Evolutionary conservation across 2,888 invertebrate species (phyloP), one percentile per base, ranked within the genome.

Genomic region (Cosmia pyralina): DNA sequence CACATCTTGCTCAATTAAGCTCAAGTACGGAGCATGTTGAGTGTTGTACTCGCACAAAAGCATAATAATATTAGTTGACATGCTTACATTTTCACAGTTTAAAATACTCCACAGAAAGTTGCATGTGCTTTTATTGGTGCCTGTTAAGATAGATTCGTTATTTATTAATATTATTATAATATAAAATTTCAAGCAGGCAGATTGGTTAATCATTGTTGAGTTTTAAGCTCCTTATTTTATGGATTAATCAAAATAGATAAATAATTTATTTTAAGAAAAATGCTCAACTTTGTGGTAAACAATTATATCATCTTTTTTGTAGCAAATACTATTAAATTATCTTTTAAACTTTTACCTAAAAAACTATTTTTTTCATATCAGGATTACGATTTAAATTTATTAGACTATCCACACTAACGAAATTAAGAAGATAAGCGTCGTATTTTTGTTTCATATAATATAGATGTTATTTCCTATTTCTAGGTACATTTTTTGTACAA

Each of bases 1-100:
- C 84, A 82, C 84, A 87, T 82, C 88, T 93, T 95, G 96, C 96
- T 96, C 96, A 96, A 95, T 89, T 86, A 86, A 90, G 94, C 94
- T 95, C 93, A 94, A 94, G 85, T 87, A 85, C 79, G 83, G 90
- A 87, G 88, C 88, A 84, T 87, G 85, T 88, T 90, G 89, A 86
- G 88, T 89, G 86, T 90, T 84, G 87, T 84, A 89, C 90, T 93
- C 94, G 95, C 95, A 95, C 95, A 95, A 95, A 94, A 87, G 89
- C 92, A 91, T 92, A 90, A 89, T 90, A 88, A 82, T 81, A 79
- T 85, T 85, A 81, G 77, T 80, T 73, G 81, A 83, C 77, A 82
- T 6, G 6, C 38, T 5, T 83, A 86, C 77, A 75, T 81, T 82
- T 86, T 79, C 65, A 77, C 78, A 77, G 78, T 71, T 74, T 80